Evolutionary conservation across 2,113 vertebrate genomes (phyloP), one percentile per base, ranked within the genome.

Genomic region (human (Homo sapiens)): DNA sequence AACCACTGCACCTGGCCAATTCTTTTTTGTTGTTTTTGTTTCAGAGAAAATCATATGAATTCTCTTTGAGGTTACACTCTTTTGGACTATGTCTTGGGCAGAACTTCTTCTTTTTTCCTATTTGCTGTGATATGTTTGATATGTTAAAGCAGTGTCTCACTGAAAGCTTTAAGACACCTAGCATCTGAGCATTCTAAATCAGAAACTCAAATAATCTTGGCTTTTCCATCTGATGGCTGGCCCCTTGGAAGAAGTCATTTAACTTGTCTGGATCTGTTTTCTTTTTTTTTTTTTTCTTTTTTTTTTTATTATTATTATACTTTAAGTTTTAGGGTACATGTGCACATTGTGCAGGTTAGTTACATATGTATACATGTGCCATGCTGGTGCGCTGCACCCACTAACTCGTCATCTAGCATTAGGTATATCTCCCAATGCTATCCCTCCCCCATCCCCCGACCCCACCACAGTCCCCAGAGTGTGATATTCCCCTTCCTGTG

Each of bases 181-280:
- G 0, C 25, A 73, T 66, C 30, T 79, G 76, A 83, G 35, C 25
- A 45, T 82, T 80, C n/a, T 82, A 52, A 61, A 80, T 84, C 50
- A 78, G 93, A 75, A 96, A 81, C 57, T 35, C 32, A 86, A 68
- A 87, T 9, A 50, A 94, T 82, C 2, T 45, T 45, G 27, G n/a
- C 10, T 72, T 20, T 1, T 50, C 14, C 1, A 61, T 90, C 61
- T 95, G 5, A 16, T 38, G 48, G 11, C 48, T 85, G 59, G 84
- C 17, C 35, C 50, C 88, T 91, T 52, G 3, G 38, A 20, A 84
- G 94, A 98, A 96, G 93, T 80, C 22, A 59, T 48, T 93, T 96
- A 70, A 96, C 20, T 61, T 92, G 27, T 92, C 64, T 89, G 18
- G 38, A 55, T 97, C 93, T 6, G 0, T 95, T 97, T 96, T 96